Conservation (phyloP, 2,888 invertebrate species). For the Spodoptera littoralis region DNA sequence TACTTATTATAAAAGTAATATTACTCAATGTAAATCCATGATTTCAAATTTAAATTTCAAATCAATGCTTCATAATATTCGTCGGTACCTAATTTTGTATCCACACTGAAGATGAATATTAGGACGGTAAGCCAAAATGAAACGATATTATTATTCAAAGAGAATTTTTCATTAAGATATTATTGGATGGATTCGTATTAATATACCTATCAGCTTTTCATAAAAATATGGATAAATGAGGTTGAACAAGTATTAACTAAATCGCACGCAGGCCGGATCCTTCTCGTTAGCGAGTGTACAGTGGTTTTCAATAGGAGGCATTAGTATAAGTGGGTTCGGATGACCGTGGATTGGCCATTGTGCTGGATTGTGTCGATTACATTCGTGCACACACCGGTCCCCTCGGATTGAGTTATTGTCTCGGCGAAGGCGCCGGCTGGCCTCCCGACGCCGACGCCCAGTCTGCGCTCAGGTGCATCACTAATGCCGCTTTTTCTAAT, state of each 20-base stretch:
- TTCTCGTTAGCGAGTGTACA: constrained; percentile 70
- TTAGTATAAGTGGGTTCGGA: constrained; percentile 76
- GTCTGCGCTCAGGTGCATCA: constrained; percentile 69
- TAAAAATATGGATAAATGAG: constrained; percentile 30
- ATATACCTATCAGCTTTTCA: constrained; percentile 16
- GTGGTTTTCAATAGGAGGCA: constrained; percentile 75
- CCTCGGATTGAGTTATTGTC: constrained; percentile 78
- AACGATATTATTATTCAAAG: constrained; percentile 46
- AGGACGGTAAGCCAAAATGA: constrained; percentile 38
- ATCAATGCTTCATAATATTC: constrained; percentile 35
- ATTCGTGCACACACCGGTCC: constrained; percentile 63
- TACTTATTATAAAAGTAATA: constrained; percentile 17
- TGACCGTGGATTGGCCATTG: constrained; percentile 73
- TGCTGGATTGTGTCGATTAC: constrained; percentile 72
- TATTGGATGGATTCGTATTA: constrained; percentile 31
- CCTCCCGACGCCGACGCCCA: constrained; percentile 46
- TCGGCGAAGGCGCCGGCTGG: constrained; percentile 62
- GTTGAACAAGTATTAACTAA: constrained; percentile 24
- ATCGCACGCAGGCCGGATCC: constrained; percentile 64
- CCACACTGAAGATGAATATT: constrained; percentile 41
- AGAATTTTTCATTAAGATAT: constrained; percentile 39
- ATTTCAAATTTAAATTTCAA: constrained; percentile 40
- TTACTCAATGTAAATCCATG: constrained; percentile 7
- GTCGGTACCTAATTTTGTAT: constrained; percentile 38
- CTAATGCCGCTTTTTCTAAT: constrained; percentile 48